These are phyloP conservation scores for Catharus bicknelli DNA, from an alignment of 2,113 vertebrate genomes.

Conservation along the genomic window DNA sequence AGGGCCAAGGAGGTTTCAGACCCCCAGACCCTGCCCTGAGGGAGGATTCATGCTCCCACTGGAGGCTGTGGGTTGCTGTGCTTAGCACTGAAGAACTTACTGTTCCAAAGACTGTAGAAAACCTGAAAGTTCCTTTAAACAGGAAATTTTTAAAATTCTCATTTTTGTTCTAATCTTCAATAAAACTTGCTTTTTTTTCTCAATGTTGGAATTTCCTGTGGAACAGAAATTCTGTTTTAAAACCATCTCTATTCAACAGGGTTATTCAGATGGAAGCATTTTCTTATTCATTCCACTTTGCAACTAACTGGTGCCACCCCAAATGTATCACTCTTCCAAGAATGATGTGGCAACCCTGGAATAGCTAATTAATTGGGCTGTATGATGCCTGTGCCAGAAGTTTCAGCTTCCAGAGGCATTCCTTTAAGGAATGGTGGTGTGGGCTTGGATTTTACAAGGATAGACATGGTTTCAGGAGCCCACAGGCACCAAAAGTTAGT, in stretches of 20 bases:
- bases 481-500: constrained; percentile 62
- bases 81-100: not conserved
- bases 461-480: constrained; percentile 54
- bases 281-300: constrained; percentile 59
- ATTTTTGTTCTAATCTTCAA: constrained; percentile 33
- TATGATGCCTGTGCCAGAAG: constrained; percentile 51
- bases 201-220: constrained; percentile 42
- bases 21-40: not conserved
- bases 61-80: not conserved
- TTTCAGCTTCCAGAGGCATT: constrained; percentile 65
- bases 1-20: not conserved
- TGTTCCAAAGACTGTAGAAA: not conserved
- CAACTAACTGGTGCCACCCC: constrained; percentile 47
- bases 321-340: constrained; percentile 48
- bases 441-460: constrained; percentile 59
- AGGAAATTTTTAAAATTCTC: not conserved
- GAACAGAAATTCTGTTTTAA: constrained; percentile 32
- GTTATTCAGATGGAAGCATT: constrained; percentile 55
- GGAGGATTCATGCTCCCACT: not conserved
- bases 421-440: constrained; percentile 55
- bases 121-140: not conserved
- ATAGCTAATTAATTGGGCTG: constrained; percentile 55
- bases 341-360: constrained; percentile 62
- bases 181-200: not conserved
- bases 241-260: constrained; percentile 33